Evolutionary conservation across 2,888 invertebrate species (phyloP).

Genomic region (Eupithecia subumbrata): DNA sequence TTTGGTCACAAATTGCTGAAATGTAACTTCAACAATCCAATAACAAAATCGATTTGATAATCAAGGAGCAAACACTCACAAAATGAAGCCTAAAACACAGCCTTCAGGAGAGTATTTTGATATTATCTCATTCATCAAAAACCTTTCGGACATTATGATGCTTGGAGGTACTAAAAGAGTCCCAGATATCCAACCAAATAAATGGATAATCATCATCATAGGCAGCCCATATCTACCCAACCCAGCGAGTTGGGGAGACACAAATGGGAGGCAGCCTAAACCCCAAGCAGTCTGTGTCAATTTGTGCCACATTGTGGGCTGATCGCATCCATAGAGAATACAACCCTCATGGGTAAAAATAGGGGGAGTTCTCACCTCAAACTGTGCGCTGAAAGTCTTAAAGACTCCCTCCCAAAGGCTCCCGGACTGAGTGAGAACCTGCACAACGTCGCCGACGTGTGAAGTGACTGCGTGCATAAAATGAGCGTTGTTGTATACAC

Average conservation of each 20-base stretch:
- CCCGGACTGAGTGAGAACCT: constrained; percentile 92
- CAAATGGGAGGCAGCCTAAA: background rate
- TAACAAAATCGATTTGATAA: background rate
- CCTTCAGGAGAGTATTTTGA: background rate
- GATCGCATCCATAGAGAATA: background rate
- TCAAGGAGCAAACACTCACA: background rate
- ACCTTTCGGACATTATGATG: background rate
- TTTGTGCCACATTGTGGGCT: background rate
- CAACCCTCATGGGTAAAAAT: background rate
- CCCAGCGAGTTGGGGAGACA: background rate
- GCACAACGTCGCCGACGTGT: constrained; percentile 92
- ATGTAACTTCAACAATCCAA: background rate
- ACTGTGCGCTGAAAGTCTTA: constrained; percentile 93
- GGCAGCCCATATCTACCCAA: background rate
- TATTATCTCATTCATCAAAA: background rate
- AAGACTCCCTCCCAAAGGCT: constrained; percentile 95
- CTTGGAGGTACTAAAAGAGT: background rate
- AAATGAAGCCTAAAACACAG: background rate
- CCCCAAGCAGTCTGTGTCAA: background rate
- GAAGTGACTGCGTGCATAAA: constrained; percentile 95
- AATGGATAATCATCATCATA: background rate
- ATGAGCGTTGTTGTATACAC: constrained; percentile 94
- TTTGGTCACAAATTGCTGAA: background rate
- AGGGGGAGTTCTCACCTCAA: constrained; percentile 85
- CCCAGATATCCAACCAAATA: background rate